Evolutionary conservation across 2,797 vertebrate species (phyloP).

Genomic region (Melanotaenia maccullochi): DNA sequence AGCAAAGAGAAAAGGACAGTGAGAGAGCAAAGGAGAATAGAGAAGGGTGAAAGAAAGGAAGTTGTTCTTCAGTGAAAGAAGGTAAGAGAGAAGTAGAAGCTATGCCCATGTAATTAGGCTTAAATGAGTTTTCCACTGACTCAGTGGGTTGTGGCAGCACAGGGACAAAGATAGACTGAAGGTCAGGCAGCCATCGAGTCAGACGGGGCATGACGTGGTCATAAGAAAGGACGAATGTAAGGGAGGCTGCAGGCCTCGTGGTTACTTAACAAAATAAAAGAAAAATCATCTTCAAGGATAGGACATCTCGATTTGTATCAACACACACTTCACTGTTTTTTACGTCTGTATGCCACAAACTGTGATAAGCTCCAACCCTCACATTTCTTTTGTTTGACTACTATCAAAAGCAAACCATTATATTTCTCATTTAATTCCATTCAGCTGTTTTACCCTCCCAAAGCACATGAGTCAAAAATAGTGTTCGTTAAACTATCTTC

Average conservation of each 20-base stretch:
- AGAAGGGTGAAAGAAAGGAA: slow-evolving; percentile 75
- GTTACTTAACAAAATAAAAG: slow-evolving; percentile 3
- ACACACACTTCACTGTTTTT: neutral
- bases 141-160: slow-evolving; percentile 68
- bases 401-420: neutral
- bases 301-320: neutral
- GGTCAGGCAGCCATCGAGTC: slow-evolving; percentile 70
- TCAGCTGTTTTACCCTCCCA: too few relatives aligned
- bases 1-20: slow-evolving; percentile 70
- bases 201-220: slow-evolving; percentile 43
- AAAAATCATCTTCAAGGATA: neutral
- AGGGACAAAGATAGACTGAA: slow-evolving; percentile 72
- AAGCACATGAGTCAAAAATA: neutral
- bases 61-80: slow-evolving; percentile 69
- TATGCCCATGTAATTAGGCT: slow-evolving; percentile 86
- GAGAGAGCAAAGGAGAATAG: slow-evolving; percentile 66
- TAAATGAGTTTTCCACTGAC: slow-evolving; percentile 93
- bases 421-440: neutral
- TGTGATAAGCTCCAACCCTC: neutral
- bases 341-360: neutral
- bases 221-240: slow-evolving; percentile 15
- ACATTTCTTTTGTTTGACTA: neutral
- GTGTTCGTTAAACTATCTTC: neutral
- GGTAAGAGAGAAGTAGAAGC: slow-evolving; percentile 67
- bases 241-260: neutral